Evolutionary conservation across 2,888 invertebrate genomes (phyloP), one percentile per base, ranked within the genome.

Genomic region (Drosophila demipolita): DNA sequence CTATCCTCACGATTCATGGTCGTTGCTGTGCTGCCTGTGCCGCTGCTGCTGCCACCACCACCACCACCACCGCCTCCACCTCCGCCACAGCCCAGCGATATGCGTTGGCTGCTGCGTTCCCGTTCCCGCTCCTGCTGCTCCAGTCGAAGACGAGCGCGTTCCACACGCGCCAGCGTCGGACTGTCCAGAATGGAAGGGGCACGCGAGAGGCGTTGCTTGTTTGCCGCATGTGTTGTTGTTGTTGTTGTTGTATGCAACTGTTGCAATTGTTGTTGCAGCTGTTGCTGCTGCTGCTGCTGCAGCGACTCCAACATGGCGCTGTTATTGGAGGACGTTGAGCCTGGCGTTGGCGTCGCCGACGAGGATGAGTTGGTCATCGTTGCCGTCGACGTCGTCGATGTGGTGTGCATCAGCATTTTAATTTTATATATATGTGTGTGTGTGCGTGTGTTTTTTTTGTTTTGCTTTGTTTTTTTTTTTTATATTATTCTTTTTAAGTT

Each of bases 101-200:
- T 73, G 29, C 86, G 78, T 54, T 89, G 85, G 9, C 75, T 75
- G 63, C 79, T 73, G 52, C 80, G 82, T 12, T 86, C 87, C 9
- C 87, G 67, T 23, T 82, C 83, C 12, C 78, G 76, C 26, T 86
- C 83, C 72, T 89, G 83, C 64, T 91, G 94, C 81, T 94, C 94
- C 80, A 94, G 93, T 68, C 94, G 93, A 77, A 94, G 90, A 80
- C 94, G 94, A 52, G 95, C 95, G 84, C 95, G 94, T 91, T 95
- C 94, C 69, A 95, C 95, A 81, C 95, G 93, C 73, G 94, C 95
- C 86, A 95, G 92, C 78, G 94, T 94, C 77, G 95, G 95, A 74
- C 95, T 95, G 90, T 95, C 95, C 86, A 95, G 92, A 79, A 95
- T 94, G 64, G 94, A 94, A 70, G 94, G 93, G 11, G 94, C 93